Evolutionary conservation across 1,140 invertebrate species (phyloP), one percentile per base, ranked within the genome.

Genomic region (Rhyacophila brunnea): DNA sequence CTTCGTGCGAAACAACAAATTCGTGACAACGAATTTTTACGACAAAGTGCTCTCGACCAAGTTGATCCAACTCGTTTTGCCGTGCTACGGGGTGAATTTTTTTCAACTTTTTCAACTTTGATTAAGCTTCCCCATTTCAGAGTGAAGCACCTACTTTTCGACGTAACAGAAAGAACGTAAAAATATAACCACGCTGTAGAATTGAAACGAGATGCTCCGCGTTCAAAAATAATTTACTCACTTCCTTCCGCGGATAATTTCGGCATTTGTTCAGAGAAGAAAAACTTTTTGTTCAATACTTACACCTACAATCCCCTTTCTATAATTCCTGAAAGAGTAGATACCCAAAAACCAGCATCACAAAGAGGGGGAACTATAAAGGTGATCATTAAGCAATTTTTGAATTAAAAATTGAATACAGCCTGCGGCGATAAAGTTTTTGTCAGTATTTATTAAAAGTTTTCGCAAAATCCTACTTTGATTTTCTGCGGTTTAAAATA

Each of bases 61-160:
- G 23, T 58, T 48, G 23, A 42, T 18, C 47, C n/a, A 43, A 28
- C 48, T 51, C 18, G 35, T 50, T 58, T 50, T 58, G 46, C 23
- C 38, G 47, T 50, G 46, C 56, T 58, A 48, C 56, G 56, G 56
- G n/a, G 49, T 58, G 48, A 40, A 58, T 58, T 58, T 58, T 58
- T 28, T 58, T 23, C 46, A 58, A 58, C 56, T 58, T 48, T 54
- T 40, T 48, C 56, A 58, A 58, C 56, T 58, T 50, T 58, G 56
- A 58, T 58, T 58, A 58, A 58, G 50, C 56, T 58, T 58, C 50
- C 49, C 56, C 56, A 50, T 58, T 58, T 58, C 50, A 19, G 50
- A 58, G 47, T 35, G 32, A 58, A 58, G 56, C 49, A 58, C 47
- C 40, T 58, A 58, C 56, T 57, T 48, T 57, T 44, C 23, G 11